These are phyloP conservation scores for Drosophila borborema DNA, from an alignment of 2,888 invertebrate species.

Conservation along the genomic window DNA sequence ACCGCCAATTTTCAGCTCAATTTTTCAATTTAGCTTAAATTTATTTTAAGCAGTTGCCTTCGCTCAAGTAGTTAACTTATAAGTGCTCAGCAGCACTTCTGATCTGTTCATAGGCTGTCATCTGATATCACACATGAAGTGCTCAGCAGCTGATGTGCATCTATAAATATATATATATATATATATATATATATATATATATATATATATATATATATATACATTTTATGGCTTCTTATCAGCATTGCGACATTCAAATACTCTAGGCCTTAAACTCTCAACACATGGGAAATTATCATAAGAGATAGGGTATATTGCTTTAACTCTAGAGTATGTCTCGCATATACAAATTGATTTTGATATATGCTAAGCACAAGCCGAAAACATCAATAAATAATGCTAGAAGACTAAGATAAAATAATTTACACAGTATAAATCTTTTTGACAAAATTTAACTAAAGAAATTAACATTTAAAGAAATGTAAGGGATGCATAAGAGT, in stretches of 20 bases:
- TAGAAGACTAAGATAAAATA: no score
- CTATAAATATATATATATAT: conserved; percentile 1
- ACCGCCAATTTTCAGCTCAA: no score
- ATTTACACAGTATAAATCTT: no score
- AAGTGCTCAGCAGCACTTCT: neutral
- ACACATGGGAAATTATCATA: neutral
- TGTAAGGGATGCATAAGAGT: no score
- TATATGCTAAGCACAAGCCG: no score
- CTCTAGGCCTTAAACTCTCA: neutral
- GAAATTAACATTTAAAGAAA: no score
- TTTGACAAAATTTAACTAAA: no score
- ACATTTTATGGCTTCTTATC: conserved; percentile 25
- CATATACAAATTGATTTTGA: no score
- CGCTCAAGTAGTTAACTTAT: neutral
- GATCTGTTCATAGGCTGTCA: conserved; percentile 12
- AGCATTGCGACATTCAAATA: conserved; percentile 11
- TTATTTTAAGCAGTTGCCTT: neutral
- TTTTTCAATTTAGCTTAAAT: no score
- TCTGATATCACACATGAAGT: neutral
- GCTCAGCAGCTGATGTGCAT: conserved; percentile 26
- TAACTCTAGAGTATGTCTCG: no score
- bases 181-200: neutral
- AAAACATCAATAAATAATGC: no score
- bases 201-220: conserved; percentile 1
- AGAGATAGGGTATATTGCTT: neutral